Conservation (phyloP, 2,888 invertebrate species). For the Carterocephalus palaemon region DNA sequence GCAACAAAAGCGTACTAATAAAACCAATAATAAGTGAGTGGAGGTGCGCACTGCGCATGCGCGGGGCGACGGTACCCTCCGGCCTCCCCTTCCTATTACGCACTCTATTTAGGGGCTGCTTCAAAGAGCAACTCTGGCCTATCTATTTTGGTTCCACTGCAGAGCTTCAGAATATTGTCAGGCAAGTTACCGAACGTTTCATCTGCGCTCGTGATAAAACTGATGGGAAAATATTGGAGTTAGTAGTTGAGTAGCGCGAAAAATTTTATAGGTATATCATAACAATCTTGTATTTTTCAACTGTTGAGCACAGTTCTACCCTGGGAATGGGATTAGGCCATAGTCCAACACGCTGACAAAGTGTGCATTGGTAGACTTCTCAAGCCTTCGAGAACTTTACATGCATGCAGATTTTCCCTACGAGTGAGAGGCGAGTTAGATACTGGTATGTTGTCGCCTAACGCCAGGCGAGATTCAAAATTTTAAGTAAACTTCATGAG, state of each 20-base stretch:
- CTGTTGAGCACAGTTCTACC: too few species aligned
- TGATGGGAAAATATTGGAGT: constrained; percentile 20
- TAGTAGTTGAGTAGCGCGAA: constrained; percentile 1
- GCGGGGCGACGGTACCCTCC: constrained; percentile 54
- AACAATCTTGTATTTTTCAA: too few species aligned
- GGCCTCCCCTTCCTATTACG: constrained; percentile 74
- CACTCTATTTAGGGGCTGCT: constrained; percentile 76
- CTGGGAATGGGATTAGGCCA: too few species aligned
- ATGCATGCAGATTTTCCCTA: too few species aligned
- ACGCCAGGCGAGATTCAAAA: too few species aligned
- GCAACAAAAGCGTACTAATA: constrained; percentile 68
- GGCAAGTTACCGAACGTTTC: constrained; percentile 57
- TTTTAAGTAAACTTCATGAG: too few species aligned
- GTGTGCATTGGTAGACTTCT: too few species aligned
- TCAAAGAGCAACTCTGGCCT: constrained; percentile 70
- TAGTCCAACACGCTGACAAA: too few species aligned
- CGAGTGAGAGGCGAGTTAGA: too few species aligned
- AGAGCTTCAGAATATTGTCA: constrained; percentile 68
- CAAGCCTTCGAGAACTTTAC: too few species aligned
- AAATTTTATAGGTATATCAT: constrained; percentile 15
- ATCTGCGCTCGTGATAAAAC: constrained; percentile 25
- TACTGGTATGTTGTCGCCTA: too few species aligned
- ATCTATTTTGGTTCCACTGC: constrained; percentile 73
- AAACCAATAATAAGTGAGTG: constrained; percentile 66
- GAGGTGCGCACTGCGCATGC: constrained; percentile 57